A percentile compares a stretch with the other conserved stretches of the same genome.
Conservation (phyloP, 2,888 invertebrate species). For the Zootermopsis nevadensis region DNA sequence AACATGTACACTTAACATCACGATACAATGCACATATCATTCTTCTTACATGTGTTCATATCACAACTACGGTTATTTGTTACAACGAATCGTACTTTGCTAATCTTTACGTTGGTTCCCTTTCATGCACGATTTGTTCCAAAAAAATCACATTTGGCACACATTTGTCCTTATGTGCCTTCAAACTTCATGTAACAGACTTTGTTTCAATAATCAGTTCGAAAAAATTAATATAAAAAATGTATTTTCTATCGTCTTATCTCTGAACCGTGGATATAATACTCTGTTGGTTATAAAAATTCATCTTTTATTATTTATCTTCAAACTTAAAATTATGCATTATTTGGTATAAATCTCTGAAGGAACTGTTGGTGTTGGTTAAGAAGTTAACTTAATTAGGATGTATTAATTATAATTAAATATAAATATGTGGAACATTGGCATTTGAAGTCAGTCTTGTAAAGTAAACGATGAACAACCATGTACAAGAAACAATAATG, state of each 20-base stretch:
- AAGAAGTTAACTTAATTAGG: constrained; percentile 53
- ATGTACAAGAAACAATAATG: constrained; percentile 37
- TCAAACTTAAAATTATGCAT: constrained; percentile 54
- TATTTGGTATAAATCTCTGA: constrained; percentile 55
- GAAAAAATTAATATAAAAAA: constrained; percentile 47
- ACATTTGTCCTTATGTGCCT: constrained; percentile 28
- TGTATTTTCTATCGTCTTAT: constrained; percentile 32
- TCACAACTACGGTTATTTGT: constrained; percentile 25
- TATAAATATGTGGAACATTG: constrained; percentile 55
- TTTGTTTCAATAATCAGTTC: background rate
- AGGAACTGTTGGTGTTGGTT: constrained; percentile 54
- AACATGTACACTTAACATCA: constrained; percentile 38
- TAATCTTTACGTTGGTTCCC: constrained; percentile 16
- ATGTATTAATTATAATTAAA: constrained; percentile 53
- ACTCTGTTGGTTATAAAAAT: constrained; percentile 49
- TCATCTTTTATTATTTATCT: constrained; percentile 45
- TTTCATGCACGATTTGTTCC: constrained; percentile 17
- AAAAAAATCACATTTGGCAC: constrained; percentile 36
- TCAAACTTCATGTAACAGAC: constrained; percentile 13
- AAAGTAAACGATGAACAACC: constrained; percentile 53
- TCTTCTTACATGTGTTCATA: constrained; percentile 5
- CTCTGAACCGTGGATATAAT: constrained; percentile 45
- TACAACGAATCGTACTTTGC: constrained; percentile 2
- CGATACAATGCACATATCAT: constrained; percentile 5
- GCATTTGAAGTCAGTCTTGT: constrained; percentile 55